Percentiles rank a stretch among this genome's conserved stretches.
These are phyloP conservation scores for Lindbergichthys nudifrons DNA, from an alignment of 2,797 vertebrate species.

Conservation along the genomic window DNA sequence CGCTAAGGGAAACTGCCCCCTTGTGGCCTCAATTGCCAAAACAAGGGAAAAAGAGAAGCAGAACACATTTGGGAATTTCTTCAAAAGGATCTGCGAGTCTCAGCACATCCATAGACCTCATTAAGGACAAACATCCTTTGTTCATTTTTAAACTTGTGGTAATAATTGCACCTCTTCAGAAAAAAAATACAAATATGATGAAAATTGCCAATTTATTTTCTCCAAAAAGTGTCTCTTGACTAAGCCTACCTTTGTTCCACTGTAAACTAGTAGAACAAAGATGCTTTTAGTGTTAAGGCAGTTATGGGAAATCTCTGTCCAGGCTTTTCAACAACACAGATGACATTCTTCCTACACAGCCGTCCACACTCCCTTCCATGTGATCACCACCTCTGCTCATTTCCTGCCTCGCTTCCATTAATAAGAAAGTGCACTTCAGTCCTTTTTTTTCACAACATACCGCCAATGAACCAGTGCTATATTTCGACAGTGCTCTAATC, in stretches of 20 bases:
- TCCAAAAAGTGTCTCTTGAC: conserved; percentile 44
- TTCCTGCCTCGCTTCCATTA: conserved; percentile 77
- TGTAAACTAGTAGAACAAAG: conserved; percentile 57
- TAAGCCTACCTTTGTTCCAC: conserved; percentile 49
- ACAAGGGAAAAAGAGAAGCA: conserved; percentile 18
- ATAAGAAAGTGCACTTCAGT: conserved; percentile 81
- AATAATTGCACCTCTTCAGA: conserved; percentile 39
- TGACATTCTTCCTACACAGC: conserved; percentile 41
- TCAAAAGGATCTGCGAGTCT: conserved; percentile 49
- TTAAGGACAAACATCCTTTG: conserved; percentile 57
- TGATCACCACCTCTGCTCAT: conserved; percentile 69
- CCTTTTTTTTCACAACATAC: conserved; percentile 58
- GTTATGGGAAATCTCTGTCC: conserved; percentile 63
- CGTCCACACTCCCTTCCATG: conserved; percentile 47
- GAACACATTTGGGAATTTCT: conserved; percentile 45
- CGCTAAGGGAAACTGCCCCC: conserved; percentile 80
- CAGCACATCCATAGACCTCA: conserved; percentile 59
- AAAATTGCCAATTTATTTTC: conserved; percentile 36
- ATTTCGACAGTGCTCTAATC: conserved; percentile 75
- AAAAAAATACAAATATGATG: conserved; percentile 24
- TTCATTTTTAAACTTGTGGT: conserved; percentile 55
- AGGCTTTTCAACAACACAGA: conserved; percentile 34
- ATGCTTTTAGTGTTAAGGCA: conserved; percentile 53
- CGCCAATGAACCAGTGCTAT: conserved; percentile 55
- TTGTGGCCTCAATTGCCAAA: conserved; percentile 75